phyloP scores from a whole-genome alignment of 2,888 invertebrate genomes.

The Seira musarum region DNA sequence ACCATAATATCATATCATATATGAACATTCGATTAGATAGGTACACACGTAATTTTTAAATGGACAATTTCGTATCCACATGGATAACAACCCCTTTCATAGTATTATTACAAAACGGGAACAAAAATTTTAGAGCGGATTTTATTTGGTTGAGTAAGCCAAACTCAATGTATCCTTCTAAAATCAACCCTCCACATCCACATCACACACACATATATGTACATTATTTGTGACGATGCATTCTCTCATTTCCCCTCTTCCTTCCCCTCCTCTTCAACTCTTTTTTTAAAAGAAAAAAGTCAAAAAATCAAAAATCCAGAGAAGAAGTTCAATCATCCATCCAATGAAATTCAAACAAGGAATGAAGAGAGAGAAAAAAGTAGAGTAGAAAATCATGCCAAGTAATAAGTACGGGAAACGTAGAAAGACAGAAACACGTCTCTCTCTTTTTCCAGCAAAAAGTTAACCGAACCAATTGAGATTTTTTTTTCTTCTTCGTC shows the following conservation, averaged over 20 bases:
- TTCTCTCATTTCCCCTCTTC: not conserved
- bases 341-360: slow-evolving; percentile 37
- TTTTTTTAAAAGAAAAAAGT: slow-evolving; percentile 39
- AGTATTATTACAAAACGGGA: too few relatives aligned
- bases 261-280: slow-evolving; percentile 18
- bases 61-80: too few relatives aligned
- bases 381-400: not conserved
- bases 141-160: slow-evolving; percentile 45
- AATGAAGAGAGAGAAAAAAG: slow-evolving; percentile 26
- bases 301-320: slow-evolving; percentile 43
- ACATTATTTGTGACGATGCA: slow-evolving; percentile 15
- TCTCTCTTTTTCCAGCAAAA: slow-evolving; percentile 3
- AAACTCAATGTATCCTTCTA: too few relatives aligned
- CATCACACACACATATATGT: slow-evolving; percentile 18
- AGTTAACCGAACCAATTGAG: too few relatives aligned
- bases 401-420: slow-evolving; percentile 14
- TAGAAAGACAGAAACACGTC: slow-evolving; percentile 13
- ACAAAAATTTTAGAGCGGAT: slow-evolving; percentile 30
- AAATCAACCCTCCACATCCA: slow-evolving; percentile 11
- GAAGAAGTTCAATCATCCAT: slow-evolving; percentile 50
- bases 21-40: too few relatives aligned
- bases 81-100: too few relatives aligned
- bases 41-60: too few relatives aligned
- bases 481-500: too few relatives aligned
- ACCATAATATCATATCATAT: too few relatives aligned